Base-by-base conservation (phyloP, 1,140 invertebrate genomes). In the Heliconius eleuchia region DNA sequence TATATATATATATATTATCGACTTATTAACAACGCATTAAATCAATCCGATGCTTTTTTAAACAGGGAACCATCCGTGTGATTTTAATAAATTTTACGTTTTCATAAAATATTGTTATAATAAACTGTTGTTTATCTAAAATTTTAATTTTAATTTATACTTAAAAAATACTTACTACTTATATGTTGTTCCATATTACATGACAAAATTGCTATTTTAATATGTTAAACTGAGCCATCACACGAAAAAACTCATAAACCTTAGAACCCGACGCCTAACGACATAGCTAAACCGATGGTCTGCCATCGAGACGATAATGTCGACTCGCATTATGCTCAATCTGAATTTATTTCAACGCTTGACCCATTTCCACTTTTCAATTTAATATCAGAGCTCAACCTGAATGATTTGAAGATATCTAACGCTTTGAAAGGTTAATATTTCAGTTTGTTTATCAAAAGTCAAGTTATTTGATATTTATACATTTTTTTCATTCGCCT, bases 261-360 rank as follows among this genome's bases (percentile, higher is more conserved):
- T 72, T 9, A 37, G 37, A 72, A 42, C 16, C 37, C 71, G 71
- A 9, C 71, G 18, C 71, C 71, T 72, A 72, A 72, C 71, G 71
- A 72, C 71, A 19, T 11, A 19, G 34, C 34, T 72, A 80, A 79
- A 77, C 74, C 73, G 75, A 75, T 79, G 76, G 80, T 46, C 74
- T 70, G 75, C 50, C 73, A 75, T 75, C 72, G 46, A 73, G 23
- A 78, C 78, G 78, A 82, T 84, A 86, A 88, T 86, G 84, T 88
- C 86, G 79, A 80, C 83, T 82, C 84, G 83, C 85, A 86, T 88
- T 88, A 87, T 74, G 80, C 75, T 77, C 74, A 60, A 72, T 75
- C 81, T 79, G 57, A 79, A 74, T 79, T 66, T 79, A 78, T 81
- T 81, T 81, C 42, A 23, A 74, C 71, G 71, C 80, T 76, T 81